Percentiles rank a stretch among this genome's conserved stretches.
phyloP scores from a whole-genome alignment of 2,888 invertebrate species.

The Stomorhina lunata region DNA sequence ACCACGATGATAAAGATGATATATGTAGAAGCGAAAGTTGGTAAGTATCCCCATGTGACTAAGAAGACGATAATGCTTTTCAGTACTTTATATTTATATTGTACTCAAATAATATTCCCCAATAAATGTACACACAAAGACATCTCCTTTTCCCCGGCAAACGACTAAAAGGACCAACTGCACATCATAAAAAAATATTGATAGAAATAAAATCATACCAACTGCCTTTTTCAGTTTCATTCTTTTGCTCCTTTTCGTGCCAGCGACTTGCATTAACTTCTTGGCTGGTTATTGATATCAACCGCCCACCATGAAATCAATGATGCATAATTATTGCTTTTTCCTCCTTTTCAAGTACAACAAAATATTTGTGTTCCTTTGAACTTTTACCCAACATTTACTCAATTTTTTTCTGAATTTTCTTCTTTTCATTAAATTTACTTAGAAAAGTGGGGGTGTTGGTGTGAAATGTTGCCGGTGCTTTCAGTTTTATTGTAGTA shows the following conservation, averaged over 20 bases:
- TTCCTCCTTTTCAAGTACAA: slow-evolving; percentile 37
- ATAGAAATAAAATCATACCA: slow-evolving; percentile 31
- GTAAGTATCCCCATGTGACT: slow-evolving; percentile 64
- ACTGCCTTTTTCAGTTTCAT: slow-evolving; percentile 4
- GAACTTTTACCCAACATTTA: background rate
- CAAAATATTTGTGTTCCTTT: slow-evolving; percentile 28
- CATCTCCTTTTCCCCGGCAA: background rate
- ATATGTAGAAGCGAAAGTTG: slow-evolving; percentile 15
- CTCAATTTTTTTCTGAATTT: background rate
- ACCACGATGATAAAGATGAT: slow-evolving; percentile 33
- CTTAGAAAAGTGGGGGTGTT: slow-evolving; percentile 40
- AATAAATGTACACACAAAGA: background rate
- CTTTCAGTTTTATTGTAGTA: slow-evolving; percentile 31
- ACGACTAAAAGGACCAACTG: background rate
- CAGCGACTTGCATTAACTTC: slow-evolving; percentile 28
- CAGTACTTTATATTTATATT: slow-evolving; percentile 59
- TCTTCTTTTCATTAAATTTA: slow-evolving; percentile 8
- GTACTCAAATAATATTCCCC: slow-evolving; percentile 7
- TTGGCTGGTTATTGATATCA: slow-evolving; percentile 55
- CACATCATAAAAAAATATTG: slow-evolving; percentile 14
- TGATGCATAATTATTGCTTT: slow-evolving; percentile 65
- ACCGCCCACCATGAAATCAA: slow-evolving; percentile 64
- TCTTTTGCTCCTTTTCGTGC: slow-evolving; percentile 3
- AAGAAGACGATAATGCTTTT: slow-evolving; percentile 61
- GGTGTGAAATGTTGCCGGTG: slow-evolving; percentile 47